Percentiles rank a stretch among this genome's conserved stretches.
phyloP scores from a whole-genome alignment of 2,113 vertebrate genomes.

The Ameiurus melas region DNA sequence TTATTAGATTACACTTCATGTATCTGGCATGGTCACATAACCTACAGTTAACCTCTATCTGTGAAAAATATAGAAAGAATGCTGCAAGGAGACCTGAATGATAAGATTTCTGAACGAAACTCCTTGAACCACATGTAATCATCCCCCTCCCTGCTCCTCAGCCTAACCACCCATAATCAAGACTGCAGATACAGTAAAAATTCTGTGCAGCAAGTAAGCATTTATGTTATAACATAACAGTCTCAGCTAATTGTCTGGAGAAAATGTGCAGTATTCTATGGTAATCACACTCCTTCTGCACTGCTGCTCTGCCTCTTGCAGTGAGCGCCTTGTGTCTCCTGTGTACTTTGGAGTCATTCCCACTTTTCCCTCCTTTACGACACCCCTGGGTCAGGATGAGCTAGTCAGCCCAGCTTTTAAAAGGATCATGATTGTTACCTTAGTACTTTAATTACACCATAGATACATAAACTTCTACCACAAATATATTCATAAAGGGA shows the following conservation, averaged over 20 bases:
- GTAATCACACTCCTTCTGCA: conserved; percentile 10
- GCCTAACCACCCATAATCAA: neutral
- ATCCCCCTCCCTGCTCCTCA: neutral
- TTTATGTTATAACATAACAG: conserved; percentile 1
- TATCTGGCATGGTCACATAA: neutral
- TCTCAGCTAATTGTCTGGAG: neutral
- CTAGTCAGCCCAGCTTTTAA: neutral
- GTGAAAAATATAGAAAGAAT: neutral
- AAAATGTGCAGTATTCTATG: conserved; percentile 1
- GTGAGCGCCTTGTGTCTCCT: neutral
- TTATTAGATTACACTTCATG: neutral
- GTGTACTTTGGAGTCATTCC: conserved; percentile 8
- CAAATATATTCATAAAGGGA: neutral
- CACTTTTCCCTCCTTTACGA: neutral
- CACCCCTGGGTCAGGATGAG: conserved; percentile 8
- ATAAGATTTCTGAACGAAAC: neutral
- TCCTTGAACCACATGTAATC: neutral
- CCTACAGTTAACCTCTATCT: neutral
- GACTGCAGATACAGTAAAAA: neutral
- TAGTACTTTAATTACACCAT: conserved; percentile 5
- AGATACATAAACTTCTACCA: conserved; percentile 5
- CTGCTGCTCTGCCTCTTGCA: neutral
- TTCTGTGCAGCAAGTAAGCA: neutral
- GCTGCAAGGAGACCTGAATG: neutral
- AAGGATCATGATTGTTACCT: neutral